phyloP scores from a whole-genome alignment of 1,140 invertebrate genomes.

The Drosophila azteca region DNA sequence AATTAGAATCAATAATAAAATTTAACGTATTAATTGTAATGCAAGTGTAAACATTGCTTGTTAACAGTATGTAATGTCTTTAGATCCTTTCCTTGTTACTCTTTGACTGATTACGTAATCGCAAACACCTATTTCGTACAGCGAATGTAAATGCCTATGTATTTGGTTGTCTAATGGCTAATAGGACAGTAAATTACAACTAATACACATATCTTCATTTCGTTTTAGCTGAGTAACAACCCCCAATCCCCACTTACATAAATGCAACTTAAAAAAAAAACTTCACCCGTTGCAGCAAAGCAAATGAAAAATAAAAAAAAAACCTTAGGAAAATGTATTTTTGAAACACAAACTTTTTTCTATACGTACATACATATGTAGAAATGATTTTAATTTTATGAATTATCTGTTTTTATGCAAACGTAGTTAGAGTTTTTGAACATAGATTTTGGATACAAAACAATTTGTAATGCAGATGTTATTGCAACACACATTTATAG shows the following conservation, averaged over 20 bases:
- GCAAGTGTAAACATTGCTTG: constrained; percentile 42
- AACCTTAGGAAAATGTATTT: constrained; percentile 27
- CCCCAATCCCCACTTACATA: constrained; percentile 27
- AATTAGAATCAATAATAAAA: constrained; percentile 6
- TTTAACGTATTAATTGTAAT: constrained; percentile 40
- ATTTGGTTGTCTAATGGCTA: constrained; percentile 32
- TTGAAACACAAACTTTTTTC: too few relatives aligned
- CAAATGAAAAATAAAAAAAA: constrained; percentile 23
- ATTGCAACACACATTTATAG: constrained; percentile 17
- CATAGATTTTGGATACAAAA: constrained; percentile 24
- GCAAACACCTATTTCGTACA: constrained; percentile 24
- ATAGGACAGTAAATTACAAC: constrained; percentile 25
- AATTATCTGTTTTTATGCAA: too few relatives aligned
- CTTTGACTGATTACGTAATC: constrained; percentile 70
- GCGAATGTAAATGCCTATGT: constrained; percentile 38
- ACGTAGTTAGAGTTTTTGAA: constrained; percentile 28
- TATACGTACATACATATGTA: too few relatives aligned
- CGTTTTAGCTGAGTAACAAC: constrained; percentile 57
- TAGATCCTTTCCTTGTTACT: constrained; percentile 59
- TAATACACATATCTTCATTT: constrained; percentile 60
- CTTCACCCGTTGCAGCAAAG: constrained; percentile 3
- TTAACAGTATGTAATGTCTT: constrained; percentile 45
- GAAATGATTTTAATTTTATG: too few relatives aligned
- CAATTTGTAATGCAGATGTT: not conserved
- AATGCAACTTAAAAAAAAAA: constrained; percentile 18